These are phyloP conservation scores for Drosophila sordidula DNA, from an alignment of 2,888 invertebrate species.

Conservation along the genomic window DNA sequence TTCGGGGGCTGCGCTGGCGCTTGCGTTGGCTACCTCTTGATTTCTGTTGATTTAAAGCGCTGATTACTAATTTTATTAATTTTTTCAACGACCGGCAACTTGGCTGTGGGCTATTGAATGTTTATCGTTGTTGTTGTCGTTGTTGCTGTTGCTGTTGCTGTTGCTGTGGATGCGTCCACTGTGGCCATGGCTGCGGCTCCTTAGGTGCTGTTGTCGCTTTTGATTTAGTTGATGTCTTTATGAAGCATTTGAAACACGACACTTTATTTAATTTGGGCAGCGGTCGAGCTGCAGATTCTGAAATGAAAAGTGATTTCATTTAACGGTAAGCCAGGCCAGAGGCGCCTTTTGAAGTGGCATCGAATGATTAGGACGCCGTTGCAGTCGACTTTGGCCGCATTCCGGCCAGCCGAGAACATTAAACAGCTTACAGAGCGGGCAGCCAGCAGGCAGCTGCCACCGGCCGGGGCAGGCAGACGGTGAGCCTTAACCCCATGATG, in stretches of 20 bases:
- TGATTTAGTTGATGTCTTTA: constrained; percentile 82
- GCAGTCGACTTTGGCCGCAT: constrained; percentile 26
- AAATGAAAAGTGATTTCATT: constrained; percentile 81
- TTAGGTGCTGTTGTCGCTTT: constrained; percentile 77
- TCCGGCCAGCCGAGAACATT: constrained; percentile 16
- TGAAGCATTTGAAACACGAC: constrained; percentile 81
- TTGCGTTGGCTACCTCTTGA: constrained; percentile 61
- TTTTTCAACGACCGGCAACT: constrained; percentile 71
- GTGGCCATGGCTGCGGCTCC: constrained; percentile 38
- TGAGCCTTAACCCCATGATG: constrained; percentile 71
- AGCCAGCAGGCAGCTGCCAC: constrained; percentile 9
- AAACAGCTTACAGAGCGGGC: constrained; percentile 10
- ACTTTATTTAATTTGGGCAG: constrained; percentile 63
- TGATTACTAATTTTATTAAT: constrained; percentile 81
- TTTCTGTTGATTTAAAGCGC: constrained; percentile 76
- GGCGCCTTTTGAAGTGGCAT: constrained; percentile 81
- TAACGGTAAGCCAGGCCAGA: constrained; percentile 74
- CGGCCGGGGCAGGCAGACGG: background rate
- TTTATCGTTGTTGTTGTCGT: constrained; percentile 28
- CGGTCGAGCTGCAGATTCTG: constrained; percentile 43
- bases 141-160: constrained; percentile 32
- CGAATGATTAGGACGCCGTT: constrained; percentile 43
- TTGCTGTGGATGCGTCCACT: constrained; percentile 33
- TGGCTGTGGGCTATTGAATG: constrained; percentile 48
- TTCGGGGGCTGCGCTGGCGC: constrained; percentile 46